phyloP scores from a whole-genome alignment of 2,113 vertebrate species.

The Rhinichthys klamathensis region DNA sequence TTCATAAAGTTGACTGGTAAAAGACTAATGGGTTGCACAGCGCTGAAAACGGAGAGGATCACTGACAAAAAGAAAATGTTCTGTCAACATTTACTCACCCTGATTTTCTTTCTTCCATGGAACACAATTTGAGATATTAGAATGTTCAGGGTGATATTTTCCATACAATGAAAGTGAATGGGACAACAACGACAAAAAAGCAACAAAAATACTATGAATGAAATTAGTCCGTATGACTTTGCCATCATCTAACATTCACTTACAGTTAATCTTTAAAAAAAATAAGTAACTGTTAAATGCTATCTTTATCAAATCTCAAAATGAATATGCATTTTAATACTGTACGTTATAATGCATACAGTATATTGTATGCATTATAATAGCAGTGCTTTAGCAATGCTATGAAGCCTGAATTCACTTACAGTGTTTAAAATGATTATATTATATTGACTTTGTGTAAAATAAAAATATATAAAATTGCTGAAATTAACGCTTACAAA shows the following conservation, averaged over 20 bases:
- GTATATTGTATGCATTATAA: not conserved
- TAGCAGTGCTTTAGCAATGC: too few species aligned
- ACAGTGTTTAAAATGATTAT: not conserved
- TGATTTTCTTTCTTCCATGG: not conserved
- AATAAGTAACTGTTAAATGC: not conserved
- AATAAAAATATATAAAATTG: too few species aligned
- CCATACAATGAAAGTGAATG: not conserved
- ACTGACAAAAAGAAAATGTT: not conserved
- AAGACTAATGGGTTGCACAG: not conserved
- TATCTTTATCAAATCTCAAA: not conserved
- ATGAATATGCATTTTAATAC: not conserved
- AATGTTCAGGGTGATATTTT: not conserved
- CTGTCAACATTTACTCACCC: not conserved
- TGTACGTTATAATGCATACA: too few species aligned
- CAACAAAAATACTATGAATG: not conserved
- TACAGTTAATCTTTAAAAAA: not conserved
- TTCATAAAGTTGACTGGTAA: not conserved
- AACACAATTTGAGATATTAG: not conserved
- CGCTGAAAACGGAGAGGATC: not conserved
- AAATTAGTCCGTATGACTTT: not conserved
- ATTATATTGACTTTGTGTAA: too few species aligned
- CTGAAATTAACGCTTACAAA: too few species aligned
- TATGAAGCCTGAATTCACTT: not conserved
- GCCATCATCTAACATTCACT: not conserved
- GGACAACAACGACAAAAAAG: not conserved